Evolutionary conservation across 2,888 invertebrate species (phyloP), one percentile per base, ranked within the genome.

Genomic region (Brachyptera putata): DNA sequence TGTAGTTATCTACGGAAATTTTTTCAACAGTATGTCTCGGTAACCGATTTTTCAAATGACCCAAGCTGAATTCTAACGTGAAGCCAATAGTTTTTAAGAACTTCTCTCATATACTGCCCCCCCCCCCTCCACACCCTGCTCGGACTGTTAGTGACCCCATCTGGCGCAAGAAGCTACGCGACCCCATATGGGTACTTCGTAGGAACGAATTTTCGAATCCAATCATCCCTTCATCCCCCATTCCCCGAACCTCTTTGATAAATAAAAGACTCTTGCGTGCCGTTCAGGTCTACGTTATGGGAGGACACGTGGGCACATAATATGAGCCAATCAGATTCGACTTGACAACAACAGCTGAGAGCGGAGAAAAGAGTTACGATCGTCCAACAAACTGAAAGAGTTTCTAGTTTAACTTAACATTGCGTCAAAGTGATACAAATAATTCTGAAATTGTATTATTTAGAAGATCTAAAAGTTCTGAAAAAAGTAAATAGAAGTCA

Each of bases 171-270:
- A n/a, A n/a, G 36, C 13, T 3, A 22, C 36, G 24, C 34, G 30
- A 22, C 34, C 53, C 53, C 34, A 50, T 16, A 50, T 50, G 50
- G 50, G 26, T 24, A 24, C 46, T 41, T 46, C 46, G 22, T n/a
- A 21, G 46, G 21, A 50, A 26, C 34, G 34, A n/a, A n/a, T 50
- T 50, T 50, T 34, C 30, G 14, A 53, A 53, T 53, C 53, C 34
- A 53, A 53, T 53, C 53, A 50, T 21, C 43, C 43, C 30, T 5
- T 11, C 30, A 3, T 11, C 43, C 7, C 39, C 39, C 50, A 14
- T 21, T 50, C 50, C 16, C 50, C 50, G 14, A 16, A 30, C 46
- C 24, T 24, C 46, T 16, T 16, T 41, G n/a, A n/a, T n/a, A n/a
- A 41, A 41, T 41, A 41, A 41, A 41, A 41, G 41, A 41, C 41